Evolutionary conservation across 2,797 vertebrate species (phyloP), one percentile per base, ranked within the genome.

Genomic region (Xenops minutus): DNA sequence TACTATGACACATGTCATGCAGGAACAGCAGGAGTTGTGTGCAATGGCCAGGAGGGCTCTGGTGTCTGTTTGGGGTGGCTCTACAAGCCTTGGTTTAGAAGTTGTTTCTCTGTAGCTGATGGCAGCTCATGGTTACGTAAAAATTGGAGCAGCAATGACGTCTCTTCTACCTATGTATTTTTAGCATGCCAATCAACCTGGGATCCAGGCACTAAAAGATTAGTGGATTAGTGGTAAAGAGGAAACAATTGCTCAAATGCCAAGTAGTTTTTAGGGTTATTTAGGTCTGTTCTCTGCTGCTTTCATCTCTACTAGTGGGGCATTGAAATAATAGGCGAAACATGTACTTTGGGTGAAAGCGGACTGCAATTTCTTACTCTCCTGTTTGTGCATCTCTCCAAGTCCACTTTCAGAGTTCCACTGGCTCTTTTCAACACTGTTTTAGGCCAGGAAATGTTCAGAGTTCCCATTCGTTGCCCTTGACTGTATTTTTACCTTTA

Each of bases 191-290:
- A 58, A 26, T 95, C 89, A 86, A 48, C 69, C 29, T 84, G 43
- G 68, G 24, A 81, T 46, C n/a, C 69, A 81, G 61, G 61, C 82
- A 72, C 64, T 75, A 21, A n/a, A 85, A 89, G 91, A 72, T 85
- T 46, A 87, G 36, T 36, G 63, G 80, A 69, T 93, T 92, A 91
- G 58, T 43, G 32, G 56, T 62, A 54, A 91, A 93, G 73, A 95
- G 22, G 79, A 95, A 92, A 20, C 22, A 32, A 18, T 95, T 86
- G 22, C 62, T 92, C 63, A 88, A 89, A 86, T 78, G n/a, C 30
- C 29, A 51, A 68, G 20, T 51, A 72, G 72, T 85, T 83, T 88
- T 85, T 54, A 48, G 36, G 24, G 61, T 46, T 88, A 32, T 84
- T 93, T 81, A 78, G 58, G 37, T 58, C 61, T 64, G 14, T 43